A percentile compares a stretch with the other conserved stretches of the same genome.
These are phyloP conservation scores for Neodiprion virginianus DNA, from an alignment of 1,140 invertebrate species.

Conservation along the genomic window DNA sequence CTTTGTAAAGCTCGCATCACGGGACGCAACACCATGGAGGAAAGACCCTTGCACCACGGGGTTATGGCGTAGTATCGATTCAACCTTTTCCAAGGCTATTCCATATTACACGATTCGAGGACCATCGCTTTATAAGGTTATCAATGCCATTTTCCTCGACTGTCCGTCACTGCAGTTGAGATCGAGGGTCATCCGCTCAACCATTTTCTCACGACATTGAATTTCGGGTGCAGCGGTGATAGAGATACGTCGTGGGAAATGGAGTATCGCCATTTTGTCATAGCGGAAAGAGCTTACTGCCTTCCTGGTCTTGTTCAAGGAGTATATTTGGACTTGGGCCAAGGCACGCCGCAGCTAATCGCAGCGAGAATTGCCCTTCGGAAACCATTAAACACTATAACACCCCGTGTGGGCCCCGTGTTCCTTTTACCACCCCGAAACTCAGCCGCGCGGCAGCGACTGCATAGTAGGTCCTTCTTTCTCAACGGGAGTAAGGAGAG, in stretches of 20 bases:
- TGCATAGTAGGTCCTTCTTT: neutral
- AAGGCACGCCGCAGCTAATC: conserved; percentile 51
- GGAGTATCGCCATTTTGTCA: neutral
- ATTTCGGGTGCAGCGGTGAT: no score
- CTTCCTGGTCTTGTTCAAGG: neutral
- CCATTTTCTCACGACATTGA: neutral
- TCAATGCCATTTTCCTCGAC: neutral
- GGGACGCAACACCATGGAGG: neutral
- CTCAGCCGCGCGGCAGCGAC: neutral
- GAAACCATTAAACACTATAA: conserved; percentile 46
- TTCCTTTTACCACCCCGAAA: neutral
- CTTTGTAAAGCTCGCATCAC: neutral
- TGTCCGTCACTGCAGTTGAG: neutral
- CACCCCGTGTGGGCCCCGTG: neutral
- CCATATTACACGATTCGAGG: neutral
- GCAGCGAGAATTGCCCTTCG: conserved; percentile 54
- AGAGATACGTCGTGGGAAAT: neutral
- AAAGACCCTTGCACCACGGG: no score
- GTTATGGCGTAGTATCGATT: neutral
- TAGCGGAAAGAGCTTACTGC: neutral
- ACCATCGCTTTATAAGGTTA: neutral
- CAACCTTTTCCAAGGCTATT: neutral
- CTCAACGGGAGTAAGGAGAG: neutral
- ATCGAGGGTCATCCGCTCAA: neutral
- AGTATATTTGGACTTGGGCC: conserved; percentile 46